Evolutionary conservation across 2,888 invertebrate species (phyloP), one percentile per base, ranked within the genome.

Genomic region (Mechanitis messenoides): DNA sequence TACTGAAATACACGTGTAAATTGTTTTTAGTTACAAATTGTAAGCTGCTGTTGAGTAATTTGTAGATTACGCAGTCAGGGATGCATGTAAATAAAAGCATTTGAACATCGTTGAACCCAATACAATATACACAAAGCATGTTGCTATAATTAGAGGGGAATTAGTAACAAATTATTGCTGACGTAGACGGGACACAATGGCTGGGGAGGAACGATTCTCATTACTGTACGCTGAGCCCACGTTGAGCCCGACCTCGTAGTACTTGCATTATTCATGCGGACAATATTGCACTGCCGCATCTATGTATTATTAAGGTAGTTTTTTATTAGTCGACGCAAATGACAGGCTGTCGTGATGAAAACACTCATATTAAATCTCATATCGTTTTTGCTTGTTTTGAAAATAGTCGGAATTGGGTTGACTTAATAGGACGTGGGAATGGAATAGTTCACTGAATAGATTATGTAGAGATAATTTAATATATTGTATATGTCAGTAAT

Each of bases 251-350:
- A 75, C 80, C 62, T 79, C 79, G 80, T 76, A 75, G 76, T 69
- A 75, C 80, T 75, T 88, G 87, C 87, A 89, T 89, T 87, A 89
- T 88, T 88, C 87, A 88, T 88, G 85, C 79, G 81, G 80, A 85
- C 86, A 84, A 84, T 87, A 87, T 87, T 89, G 85, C 85, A 82
- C 75, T 76, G 74, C 77, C 79, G 75, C 77, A 76, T 66, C 68
- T 64, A 68, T 68, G 68, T 69, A 55, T 63, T 68, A 69, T 68
- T 64, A 63, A 67, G 65, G 63, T 66, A 61, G 62, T 60, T 59
- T 60, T 67, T 65, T 63, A 65, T 65, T 60, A 61, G 59, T 56
- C 57, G 3, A 31, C 45, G 56, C 53, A 62, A 63, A 60, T 63
- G 59, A 57, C 57, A 57, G 38, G 38, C 45, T 53, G 59, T 58